Evolutionary conservation across 2,113 vertebrate species (phyloP).

Genomic region (Alligator sinensis): DNA sequence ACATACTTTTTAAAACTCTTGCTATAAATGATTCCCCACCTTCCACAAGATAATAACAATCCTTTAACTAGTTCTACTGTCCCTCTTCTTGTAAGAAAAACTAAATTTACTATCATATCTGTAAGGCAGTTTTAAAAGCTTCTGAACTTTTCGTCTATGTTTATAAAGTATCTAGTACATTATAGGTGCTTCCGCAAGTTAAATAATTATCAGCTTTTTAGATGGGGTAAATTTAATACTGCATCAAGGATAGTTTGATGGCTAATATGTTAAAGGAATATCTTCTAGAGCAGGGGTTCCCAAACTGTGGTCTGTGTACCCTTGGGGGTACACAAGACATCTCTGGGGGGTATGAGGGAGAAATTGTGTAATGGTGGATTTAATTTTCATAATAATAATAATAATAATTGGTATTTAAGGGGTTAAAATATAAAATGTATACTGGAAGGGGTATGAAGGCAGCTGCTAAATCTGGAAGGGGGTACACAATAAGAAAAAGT

Average conservation of each 20-base stretch:
- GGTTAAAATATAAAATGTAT: too few species aligned
- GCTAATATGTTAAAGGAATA: too few species aligned
- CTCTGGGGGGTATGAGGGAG: too few species aligned
- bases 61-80: neutral
- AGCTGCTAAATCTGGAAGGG: too few species aligned
- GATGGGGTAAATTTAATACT: neutral
- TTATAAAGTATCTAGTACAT: neutral
- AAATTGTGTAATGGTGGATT: too few species aligned
- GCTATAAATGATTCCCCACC: neutral
- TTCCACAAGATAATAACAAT: neutral
- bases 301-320: too few species aligned
- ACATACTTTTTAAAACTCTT: neutral
- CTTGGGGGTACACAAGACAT: too few species aligned
- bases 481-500: neutral
- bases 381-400: too few species aligned
- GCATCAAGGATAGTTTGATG: too few species aligned
- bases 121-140: neutral
- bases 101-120: neutral
- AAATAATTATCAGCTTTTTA: neutral
- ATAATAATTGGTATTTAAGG: too few species aligned
- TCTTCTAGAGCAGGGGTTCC: too few species aligned
- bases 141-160: neutral
- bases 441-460: too few species aligned
- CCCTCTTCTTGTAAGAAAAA: neutral
- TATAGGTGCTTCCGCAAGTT: neutral